phyloP scores from a whole-genome alignment of 2,888 invertebrate species.

The Hemistola chrysoprasaria region DNA sequence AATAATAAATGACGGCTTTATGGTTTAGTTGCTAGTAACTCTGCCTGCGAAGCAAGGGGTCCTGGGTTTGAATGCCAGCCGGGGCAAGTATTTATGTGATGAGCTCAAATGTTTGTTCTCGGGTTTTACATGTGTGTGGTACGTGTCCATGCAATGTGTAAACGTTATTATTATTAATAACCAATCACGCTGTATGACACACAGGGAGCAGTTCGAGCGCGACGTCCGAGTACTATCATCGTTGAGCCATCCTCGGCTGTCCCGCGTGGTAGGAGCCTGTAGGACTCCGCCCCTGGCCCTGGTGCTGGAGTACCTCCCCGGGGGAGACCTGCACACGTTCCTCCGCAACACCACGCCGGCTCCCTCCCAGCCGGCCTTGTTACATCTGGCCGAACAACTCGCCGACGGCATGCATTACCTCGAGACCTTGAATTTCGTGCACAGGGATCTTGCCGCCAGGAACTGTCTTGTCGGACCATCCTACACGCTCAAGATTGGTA shows the following conservation, averaged over 20 bases:
- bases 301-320: conserved; percentile 91
- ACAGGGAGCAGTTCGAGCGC: conserved; percentile 91
- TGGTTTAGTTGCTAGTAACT: no score
- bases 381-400: conserved; percentile 93
- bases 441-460: conserved; percentile 93
- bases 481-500: conserved; percentile 89
- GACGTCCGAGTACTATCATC: conserved; percentile 93
- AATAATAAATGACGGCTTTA: no score
- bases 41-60: no score
- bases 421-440: conserved; percentile 94
- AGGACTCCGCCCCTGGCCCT: conserved; percentile 90
- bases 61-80: no score
- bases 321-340: conserved; percentile 92
- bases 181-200: neutral
- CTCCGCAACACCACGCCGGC: conserved; percentile 87
- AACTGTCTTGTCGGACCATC: conserved; percentile 93
- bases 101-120: no score
- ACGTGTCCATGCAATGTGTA: no score
- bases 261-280: conserved; percentile 89
- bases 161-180: no score
- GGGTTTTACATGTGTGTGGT: no score
- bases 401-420: conserved; percentile 95
- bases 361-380: conserved; percentile 85
- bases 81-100: no score
- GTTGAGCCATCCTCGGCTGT: conserved; percentile 89